Conservation (phyloP, 2,888 invertebrate species). For the Anarsia innoxiella region DNA sequence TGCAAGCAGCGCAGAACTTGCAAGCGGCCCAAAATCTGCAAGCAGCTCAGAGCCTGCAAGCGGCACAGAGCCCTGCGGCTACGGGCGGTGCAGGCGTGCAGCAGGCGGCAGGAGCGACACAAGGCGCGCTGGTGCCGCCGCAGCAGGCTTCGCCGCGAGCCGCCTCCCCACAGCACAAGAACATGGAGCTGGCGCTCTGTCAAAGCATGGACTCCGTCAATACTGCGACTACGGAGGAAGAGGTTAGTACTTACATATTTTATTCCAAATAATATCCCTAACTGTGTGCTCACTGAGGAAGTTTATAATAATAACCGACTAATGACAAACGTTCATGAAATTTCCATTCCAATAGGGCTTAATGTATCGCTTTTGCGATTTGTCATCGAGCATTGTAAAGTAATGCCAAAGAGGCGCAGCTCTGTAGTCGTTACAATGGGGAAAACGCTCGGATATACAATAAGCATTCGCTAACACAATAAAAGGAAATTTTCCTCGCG, state of each 20-base stretch:
- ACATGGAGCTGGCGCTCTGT: conserved; percentile 84
- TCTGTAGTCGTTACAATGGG: conserved; percentile 46
- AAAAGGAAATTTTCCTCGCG: conserved; percentile 58
- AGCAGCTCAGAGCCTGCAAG: conserved; percentile 41
- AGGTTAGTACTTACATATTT: conserved; percentile 80
- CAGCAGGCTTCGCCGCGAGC: conserved; percentile 63
- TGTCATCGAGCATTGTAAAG: conserved; percentile 57
- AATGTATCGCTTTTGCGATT: conserved; percentile 55
- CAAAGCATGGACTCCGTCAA: conserved; percentile 99
- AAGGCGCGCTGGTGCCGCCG: conserved; percentile 63
- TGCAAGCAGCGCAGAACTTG: conserved; percentile 33
- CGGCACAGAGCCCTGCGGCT: conserved; percentile 43
- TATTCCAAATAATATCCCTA: background rate
- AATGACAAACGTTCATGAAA: conserved; percentile 19
- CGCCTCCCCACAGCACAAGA: conserved; percentile 63
- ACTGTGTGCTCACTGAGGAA: background rate
- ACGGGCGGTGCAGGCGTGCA: conserved; percentile 56
- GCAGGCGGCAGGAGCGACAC: conserved; percentile 53
- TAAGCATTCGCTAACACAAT: conserved; percentile 66
- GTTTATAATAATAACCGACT: background rate
- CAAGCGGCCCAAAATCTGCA: conserved; percentile 35
- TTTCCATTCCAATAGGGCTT: conserved; percentile 36
- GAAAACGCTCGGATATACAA: conserved; percentile 60
- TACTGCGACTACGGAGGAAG: conserved; percentile 96
- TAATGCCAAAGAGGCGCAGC: conserved; percentile 44